phyloP scores from a whole-genome alignment of 2,113 vertebrate genomes.

The Notiomystis cincta region DNA sequence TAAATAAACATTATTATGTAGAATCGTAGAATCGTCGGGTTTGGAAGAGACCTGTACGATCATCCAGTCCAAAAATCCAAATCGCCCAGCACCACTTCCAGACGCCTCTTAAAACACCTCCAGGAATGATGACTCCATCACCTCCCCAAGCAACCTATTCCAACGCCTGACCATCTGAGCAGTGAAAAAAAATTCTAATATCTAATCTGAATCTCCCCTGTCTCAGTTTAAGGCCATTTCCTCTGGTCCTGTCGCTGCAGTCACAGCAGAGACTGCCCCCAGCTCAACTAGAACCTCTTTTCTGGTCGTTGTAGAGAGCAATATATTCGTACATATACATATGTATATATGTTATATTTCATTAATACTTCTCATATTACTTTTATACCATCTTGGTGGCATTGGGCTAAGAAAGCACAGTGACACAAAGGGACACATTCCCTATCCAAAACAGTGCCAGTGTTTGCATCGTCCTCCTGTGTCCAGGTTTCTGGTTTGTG shows the following conservation, averaged over 20 bases:
- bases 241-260: not conserved
- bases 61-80: not conserved
- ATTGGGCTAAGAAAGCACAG: not conserved
- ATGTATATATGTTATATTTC: not conserved
- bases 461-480: not conserved
- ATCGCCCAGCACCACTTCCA: not conserved
- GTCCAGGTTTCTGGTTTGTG: not conserved
- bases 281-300: not conserved
- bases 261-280: not conserved
- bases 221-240: not conserved
- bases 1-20: not conserved
- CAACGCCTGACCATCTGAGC: not conserved
- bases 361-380: not conserved
- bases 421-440: no score
- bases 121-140: not conserved
- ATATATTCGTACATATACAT: not conserved
- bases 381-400: not conserved
- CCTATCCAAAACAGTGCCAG: not conserved
- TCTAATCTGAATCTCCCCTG: not conserved
- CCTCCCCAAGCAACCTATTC: not conserved
- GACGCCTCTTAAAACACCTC: not conserved
- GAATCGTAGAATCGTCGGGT: fast-evolving
- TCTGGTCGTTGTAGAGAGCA: not conserved
- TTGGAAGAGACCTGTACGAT: not conserved
- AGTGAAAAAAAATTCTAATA: not conserved